Base-by-base conservation (phyloP, 2,797 vertebrate genomes). In the Poecile montanus region DNA sequence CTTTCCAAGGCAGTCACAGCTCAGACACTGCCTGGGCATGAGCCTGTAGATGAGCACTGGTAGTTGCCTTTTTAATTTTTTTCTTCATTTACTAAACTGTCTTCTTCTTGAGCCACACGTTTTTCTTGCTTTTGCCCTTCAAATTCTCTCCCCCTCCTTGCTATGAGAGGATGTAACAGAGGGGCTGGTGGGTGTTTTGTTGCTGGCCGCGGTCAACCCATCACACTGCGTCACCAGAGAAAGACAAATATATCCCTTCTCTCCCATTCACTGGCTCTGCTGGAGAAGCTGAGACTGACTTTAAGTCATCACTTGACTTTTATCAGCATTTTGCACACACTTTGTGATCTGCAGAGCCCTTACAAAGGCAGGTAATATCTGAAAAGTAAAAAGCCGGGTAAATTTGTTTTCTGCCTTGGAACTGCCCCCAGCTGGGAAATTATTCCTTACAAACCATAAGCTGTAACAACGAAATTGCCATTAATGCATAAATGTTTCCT, bases 401-500 rank as follows among this genome's bases (percentile, higher is more conserved):
- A 73, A 90, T 83, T 44, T 76, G 14, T 60, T 83, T 57, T n/a
- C 60, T 75, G 40, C 51, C 61, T 79, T 53, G 44, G 61, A 84
- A 94, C 16, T 66, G 44, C 8, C 71, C 68, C 56, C 63, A 79
- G 4, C 2, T 67, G 67, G 65, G 42, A 89, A 91, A 57, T 47
- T 74, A 61, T 74, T 85, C 50, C 30, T 71, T 72, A 73, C 34
- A 85, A 74, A 85, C 54, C 62, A 81, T 38, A 12, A 91, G 34
- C 44, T 81, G 44, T 80, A 91, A 72, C 42, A 94, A 71, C n/a
- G 13, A 83, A 89, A 85, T 30, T 75, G 79, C 40, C 70, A 66
- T 54, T 85, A 94, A 83, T 56, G n/a, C 62, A 72, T 44, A 74
- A 65, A 67, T 58, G 36, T 84, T 92, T 94, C 85, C 65, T 42